Conservation (phyloP, 2,888 invertebrate genomes). For the Drosophila macrospina region DNA sequence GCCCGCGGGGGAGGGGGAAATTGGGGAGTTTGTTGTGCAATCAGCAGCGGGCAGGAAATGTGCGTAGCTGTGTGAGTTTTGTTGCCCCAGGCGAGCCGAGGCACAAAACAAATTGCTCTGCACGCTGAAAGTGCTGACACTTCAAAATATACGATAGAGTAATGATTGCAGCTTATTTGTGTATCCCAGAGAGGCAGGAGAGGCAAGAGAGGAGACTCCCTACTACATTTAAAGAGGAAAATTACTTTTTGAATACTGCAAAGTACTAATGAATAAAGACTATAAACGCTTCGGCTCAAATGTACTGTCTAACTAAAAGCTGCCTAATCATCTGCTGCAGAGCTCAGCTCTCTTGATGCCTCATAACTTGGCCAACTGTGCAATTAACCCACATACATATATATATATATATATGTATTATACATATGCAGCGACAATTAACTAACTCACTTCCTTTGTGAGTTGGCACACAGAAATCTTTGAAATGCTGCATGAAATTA, state of each 20-base stretch:
- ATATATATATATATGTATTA: too few species aligned
- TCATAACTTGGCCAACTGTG: constrained; percentile 2
- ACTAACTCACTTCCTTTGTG: constrained; percentile 21
- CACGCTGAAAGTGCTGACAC: constrained; percentile 51
- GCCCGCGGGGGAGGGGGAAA: constrained; percentile 7
- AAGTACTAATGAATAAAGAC: too few species aligned
- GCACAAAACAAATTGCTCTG: constrained; percentile 45
- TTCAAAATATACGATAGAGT: constrained; percentile 49
- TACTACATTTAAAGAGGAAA: too few species aligned
- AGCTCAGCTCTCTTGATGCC: neutral
- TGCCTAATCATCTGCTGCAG: neutral
- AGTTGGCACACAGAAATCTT: constrained; percentile 16
- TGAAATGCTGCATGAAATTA: constrained; percentile 53
- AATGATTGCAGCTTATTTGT: constrained; percentile 43
- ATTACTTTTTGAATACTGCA: too few species aligned
- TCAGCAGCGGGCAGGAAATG: constrained; percentile 70
- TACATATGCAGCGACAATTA: constrained; percentile 19
- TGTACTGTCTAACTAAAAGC: neutral
- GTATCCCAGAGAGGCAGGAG: constrained; percentile 1
- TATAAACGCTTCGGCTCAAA: too few species aligned
- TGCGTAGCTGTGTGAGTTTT: constrained; percentile 55
- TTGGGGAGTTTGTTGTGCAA: constrained; percentile 57
- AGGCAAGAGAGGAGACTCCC: too few species aligned
- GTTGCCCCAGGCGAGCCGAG: constrained; percentile 53
- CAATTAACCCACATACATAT: constrained; percentile 38